These are phyloP conservation scores for Odontocerum albicorne DNA, from an alignment of 2,888 invertebrate species.

Conservation along the genomic window DNA sequence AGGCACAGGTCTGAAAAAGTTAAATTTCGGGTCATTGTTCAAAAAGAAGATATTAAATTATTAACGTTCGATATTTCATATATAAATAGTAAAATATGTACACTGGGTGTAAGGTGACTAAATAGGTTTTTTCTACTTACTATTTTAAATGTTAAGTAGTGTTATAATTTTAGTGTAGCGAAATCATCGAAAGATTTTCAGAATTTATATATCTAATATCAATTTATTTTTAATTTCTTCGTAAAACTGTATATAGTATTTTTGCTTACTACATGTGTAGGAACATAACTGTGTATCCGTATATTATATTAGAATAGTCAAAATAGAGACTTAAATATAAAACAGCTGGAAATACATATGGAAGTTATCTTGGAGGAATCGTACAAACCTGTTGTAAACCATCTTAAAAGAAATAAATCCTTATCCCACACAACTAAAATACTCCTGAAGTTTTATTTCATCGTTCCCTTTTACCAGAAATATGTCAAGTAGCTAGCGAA, in stretches of 20 bases:
- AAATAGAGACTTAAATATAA: slow-evolving; percentile 26
- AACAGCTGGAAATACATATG: neutral
- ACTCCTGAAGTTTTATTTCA: slow-evolving; percentile 8
- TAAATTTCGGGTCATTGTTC: slow-evolving; percentile 6
- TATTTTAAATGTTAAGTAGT: slow-evolving; percentile 33
- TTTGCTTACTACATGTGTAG: slow-evolving; percentile 37
- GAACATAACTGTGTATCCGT: slow-evolving; percentile 34
- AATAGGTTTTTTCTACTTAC: slow-evolving; percentile 37
- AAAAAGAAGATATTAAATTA: slow-evolving; percentile 26
- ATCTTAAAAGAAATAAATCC: slow-evolving; percentile 30
- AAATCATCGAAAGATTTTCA: slow-evolving; percentile 36
- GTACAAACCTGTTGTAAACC: slow-evolving; percentile 35
- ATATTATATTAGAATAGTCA: slow-evolving; percentile 28
- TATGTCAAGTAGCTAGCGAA: too few relatives aligned
- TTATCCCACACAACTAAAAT: slow-evolving; percentile 30
- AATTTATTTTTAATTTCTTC: slow-evolving; percentile 27
- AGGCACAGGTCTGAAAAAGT: slow-evolving; percentile 28
- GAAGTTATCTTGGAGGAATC: slow-evolving; percentile 18
- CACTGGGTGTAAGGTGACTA: slow-evolving; percentile 35
- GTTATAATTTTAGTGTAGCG: slow-evolving; percentile 32
- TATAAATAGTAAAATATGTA: slow-evolving; percentile 27
- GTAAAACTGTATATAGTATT: slow-evolving; percentile 36
- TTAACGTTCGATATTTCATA: slow-evolving; percentile 27
- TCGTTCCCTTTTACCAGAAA: too few relatives aligned
- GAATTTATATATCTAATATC: slow-evolving; percentile 26